Base-by-base conservation (phyloP, 2,113 vertebrate species). In the Acinonyx jubatus region DNA sequence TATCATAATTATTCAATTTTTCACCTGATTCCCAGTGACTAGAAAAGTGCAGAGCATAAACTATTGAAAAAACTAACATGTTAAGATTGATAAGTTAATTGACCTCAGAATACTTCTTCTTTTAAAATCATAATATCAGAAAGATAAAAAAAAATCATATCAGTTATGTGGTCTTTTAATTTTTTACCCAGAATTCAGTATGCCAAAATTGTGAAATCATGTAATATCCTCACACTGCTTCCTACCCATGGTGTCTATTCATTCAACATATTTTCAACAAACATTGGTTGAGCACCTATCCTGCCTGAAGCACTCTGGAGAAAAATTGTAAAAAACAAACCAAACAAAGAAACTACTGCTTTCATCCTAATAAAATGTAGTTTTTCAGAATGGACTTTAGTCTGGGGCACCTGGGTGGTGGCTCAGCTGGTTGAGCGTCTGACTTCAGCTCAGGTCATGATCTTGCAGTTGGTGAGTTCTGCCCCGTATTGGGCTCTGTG, bases 1-100 rank as follows among this genome's bases (percentile, higher is more conserved):
- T 94, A 74, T 88, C 4, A 87, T 52, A 68, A 27, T 80, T 83
- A 69, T 50, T 87, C 52, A 79, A 82, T 52, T 94, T 83, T 79
- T 12, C 2, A 73, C 7, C 90, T 80, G n/a, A 83, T 36, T 80
- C n/a, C 3, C 13, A 15, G 9, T 92, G 25, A 73, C 16, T 38
- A 38, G 55, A 96, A 78, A 69, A 57, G 4, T 89, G 4, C 36
- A 68, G 3, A 79, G 5, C 1, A 84, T 88, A 91, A n/a, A 45
- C 5, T 65, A 82, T 18, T 76, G 15, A 91, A 29, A 80, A 94
- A 66, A 55, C 81, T 55, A 90, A 87, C 38, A 33, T 57, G 2
- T 21, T 74, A 79, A 0, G 2, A 71, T 61, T 76, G 9, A 65
- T 81, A 8, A 1, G 25, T 38, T 89, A 45, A 95, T 41, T 94